These are phyloP conservation scores for Synanthedon formicaeformis DNA, from an alignment of 2,888 invertebrate species.

Conservation along the genomic window DNA sequence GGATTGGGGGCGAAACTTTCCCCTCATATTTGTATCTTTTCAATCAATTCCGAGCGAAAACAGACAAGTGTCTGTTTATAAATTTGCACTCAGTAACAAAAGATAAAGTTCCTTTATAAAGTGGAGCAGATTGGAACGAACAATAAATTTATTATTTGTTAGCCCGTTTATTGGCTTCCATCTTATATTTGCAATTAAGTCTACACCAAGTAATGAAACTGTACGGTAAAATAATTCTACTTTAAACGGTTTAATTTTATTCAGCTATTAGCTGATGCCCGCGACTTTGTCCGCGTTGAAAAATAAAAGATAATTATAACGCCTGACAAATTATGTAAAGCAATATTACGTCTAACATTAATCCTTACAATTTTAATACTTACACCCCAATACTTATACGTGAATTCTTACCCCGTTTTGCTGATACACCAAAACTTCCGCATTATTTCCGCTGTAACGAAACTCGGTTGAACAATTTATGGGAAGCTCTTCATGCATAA, in stretches of 20 bases:
- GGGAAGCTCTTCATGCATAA: neutral
- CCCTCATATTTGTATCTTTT: constrained; percentile 35
- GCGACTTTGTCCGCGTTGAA: too few species aligned
- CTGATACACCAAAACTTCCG: constrained; percentile 2
- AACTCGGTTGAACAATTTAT: neutral
- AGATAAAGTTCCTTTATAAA: neutral
- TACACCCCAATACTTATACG: neutral
- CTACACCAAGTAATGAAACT: too few species aligned
- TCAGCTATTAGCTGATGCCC: too few species aligned
- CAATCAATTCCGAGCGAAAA: constrained; percentile 23
- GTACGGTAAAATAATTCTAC: too few species aligned
- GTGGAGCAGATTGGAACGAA: neutral
- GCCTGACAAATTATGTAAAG: too few species aligned
- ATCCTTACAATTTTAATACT: neutral
- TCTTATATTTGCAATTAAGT: too few species aligned
- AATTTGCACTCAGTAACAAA: neutral
- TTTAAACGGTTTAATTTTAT: too few species aligned
- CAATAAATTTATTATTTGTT: too few species aligned
- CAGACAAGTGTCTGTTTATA: constrained; percentile 13
- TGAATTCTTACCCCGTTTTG: neutral
- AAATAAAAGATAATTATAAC: too few species aligned
- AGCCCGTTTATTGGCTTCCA: too few species aligned
- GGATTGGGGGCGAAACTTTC: constrained; percentile 29
- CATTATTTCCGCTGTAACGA: neutral
- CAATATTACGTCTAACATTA: too few species aligned